A percentile compares a stretch with the other conserved stretches of the same genome.
These are phyloP conservation scores for Eurytoma adleriae DNA, from an alignment of 2,888 invertebrate genomes.

Conservation along the genomic window DNA sequence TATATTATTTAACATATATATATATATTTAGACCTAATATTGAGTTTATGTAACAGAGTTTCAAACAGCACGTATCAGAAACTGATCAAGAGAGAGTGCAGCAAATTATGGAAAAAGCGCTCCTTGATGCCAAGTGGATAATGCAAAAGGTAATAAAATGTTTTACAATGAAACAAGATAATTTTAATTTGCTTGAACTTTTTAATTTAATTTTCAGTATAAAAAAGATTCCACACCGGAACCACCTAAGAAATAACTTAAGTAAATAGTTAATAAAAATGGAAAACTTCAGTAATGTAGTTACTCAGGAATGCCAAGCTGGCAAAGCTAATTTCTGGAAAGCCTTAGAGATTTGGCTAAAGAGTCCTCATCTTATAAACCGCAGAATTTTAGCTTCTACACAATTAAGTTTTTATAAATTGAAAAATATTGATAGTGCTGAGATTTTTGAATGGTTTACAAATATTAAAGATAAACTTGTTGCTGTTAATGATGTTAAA, in stretches of 20 bases:
- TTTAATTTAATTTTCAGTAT: conserved; percentile 62
- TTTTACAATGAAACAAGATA: background rate
- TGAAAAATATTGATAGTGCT: conserved; percentile 46
- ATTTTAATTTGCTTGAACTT: conserved; percentile 17
- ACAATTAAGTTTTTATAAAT: conserved; percentile 60
- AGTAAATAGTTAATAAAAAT: conserved; percentile 41
- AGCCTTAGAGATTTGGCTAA: conserved; percentile 80
- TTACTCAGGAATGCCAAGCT: conserved; percentile 63
- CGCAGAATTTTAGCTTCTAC: conserved; percentile 81
- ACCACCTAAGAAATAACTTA: conserved; percentile 43
- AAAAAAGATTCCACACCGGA: conserved; percentile 57
- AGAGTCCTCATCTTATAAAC: conserved; percentile 85
- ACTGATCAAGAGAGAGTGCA: conserved; percentile 84
- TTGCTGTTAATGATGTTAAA: conserved; percentile 59
- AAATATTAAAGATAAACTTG: conserved; percentile 34
- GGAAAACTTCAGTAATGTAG: conserved; percentile 59
- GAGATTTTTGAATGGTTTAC: conserved; percentile 54
- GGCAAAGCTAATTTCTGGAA: conserved; percentile 80
- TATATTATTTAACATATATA: background rate
- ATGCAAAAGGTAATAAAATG: conserved; percentile 81
- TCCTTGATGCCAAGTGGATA: conserved; percentile 87
- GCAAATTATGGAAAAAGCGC: conserved; percentile 84
- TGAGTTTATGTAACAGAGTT: conserved; percentile 79
- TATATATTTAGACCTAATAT: conserved; percentile 6
- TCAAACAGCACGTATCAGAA: conserved; percentile 85